Percentiles rank a stretch among this genome's conserved stretches.
phyloP scores from a whole-genome alignment of 1,140 invertebrate species.

The Bicyclus anynana region DNA sequence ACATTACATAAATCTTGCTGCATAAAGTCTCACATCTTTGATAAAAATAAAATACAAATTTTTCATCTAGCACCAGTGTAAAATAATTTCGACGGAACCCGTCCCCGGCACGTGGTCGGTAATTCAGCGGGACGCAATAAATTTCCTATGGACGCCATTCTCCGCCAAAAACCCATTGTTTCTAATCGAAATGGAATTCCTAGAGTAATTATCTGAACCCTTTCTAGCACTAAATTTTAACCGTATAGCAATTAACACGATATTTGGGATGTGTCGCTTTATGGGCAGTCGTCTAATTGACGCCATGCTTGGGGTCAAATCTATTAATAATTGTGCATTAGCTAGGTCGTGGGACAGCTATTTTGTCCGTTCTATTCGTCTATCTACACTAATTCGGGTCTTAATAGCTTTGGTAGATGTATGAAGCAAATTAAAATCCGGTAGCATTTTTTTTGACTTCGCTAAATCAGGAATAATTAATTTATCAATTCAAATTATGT shows the following conservation, averaged over 20 bases:
- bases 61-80: too few relatives aligned
- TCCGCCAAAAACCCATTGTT: constrained; percentile 47
- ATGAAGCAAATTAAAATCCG: not conserved
- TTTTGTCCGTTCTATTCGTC: constrained; percentile 3
- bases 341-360: constrained; percentile 28
- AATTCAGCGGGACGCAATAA: constrained; percentile 37
- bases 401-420: not conserved
- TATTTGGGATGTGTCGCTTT: constrained; percentile 53
- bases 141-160: constrained; percentile 31
- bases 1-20: too few relatives aligned
- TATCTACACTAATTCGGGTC: not conserved
- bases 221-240: constrained; percentile 62
- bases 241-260: constrained; percentile 58
- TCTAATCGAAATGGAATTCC: constrained; percentile 58
- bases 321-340: constrained; percentile 52
- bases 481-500: too few relatives aligned
- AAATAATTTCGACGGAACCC: not conserved
- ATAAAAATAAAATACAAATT: not conserved
- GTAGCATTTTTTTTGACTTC: too few relatives aligned
- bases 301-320: constrained; percentile 44
- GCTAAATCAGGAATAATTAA: too few relatives aligned
- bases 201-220: constrained; percentile 64
- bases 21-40: not conserved
- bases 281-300: constrained; percentile 55
- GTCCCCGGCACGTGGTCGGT: constrained; percentile 15